phyloP scores from a whole-genome alignment of 2,113 vertebrate genomes.

The Muscicapa adusta region DNA sequence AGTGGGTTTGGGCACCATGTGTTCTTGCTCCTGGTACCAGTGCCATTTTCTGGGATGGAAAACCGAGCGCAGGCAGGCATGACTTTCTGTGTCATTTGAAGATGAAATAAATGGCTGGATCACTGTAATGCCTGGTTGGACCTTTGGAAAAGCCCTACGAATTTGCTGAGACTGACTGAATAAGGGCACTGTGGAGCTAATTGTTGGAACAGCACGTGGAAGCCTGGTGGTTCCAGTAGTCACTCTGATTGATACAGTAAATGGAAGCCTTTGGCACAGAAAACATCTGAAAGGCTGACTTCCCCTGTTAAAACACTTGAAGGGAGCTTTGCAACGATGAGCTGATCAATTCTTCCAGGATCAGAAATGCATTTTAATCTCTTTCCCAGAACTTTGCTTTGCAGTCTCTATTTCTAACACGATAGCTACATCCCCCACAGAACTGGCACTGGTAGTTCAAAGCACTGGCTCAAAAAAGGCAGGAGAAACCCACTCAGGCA shows the following conservation, averaged over 20 bases:
- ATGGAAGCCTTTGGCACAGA: conserved; percentile 53
- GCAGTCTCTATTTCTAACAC: conserved; percentile 51
- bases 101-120: not conserved
- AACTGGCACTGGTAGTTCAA: conserved; percentile 46
- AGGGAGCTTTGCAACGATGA: conserved; percentile 43
- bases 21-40: not conserved
- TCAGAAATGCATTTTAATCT: conserved; percentile 52
- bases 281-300: conserved; percentile 53
- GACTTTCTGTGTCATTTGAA: not conserved
- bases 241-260: conserved; percentile 4
- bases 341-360: conserved; percentile 54
- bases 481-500: conserved; percentile 18
- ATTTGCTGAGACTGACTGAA: conserved; percentile 22
- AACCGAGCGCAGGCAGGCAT: not conserved
- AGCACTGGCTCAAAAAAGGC: not conserved
- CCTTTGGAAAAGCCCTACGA: not conserved
- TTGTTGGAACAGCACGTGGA: not conserved
- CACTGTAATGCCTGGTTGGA: not conserved
- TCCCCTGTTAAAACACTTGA: conserved; percentile 28
- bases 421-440: not conserved
- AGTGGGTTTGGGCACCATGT: not conserved
- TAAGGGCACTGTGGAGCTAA: not conserved
- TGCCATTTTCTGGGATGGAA: not conserved
- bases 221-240: conserved; percentile 1
- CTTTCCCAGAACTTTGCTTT: conserved; percentile 52